These are phyloP conservation scores for Drosophila subobscura DNA, from an alignment of 1,140 invertebrate genomes.

Conservation along the genomic window DNA sequence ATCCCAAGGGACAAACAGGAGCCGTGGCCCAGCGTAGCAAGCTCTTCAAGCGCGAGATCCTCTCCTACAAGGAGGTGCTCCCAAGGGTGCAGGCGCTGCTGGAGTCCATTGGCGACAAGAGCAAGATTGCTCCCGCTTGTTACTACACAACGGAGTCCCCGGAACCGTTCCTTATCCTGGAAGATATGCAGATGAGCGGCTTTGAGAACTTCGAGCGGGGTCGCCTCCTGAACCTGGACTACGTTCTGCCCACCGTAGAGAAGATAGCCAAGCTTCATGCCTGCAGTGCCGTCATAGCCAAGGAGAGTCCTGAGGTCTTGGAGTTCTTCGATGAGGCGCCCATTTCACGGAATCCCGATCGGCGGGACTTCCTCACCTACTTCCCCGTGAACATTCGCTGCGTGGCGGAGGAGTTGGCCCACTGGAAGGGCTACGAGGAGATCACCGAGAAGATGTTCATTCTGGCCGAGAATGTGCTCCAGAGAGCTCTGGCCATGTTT, in stretches of 20 bases:
- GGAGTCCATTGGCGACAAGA: slow-evolving; percentile 71
- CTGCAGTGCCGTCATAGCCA: slow-evolving; percentile 83
- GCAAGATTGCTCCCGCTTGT: slow-evolving; percentile 75
- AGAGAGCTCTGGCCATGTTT: slow-evolving; percentile 69
- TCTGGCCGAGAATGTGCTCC: slow-evolving; percentile 76
- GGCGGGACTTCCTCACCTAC: slow-evolving; percentile 76
- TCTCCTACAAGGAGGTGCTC: slow-evolving; percentile 77
- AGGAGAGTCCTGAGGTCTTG: slow-evolving; percentile 66
- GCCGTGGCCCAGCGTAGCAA: slow-evolving; percentile 76
- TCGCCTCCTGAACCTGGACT: slow-evolving; percentile 78
- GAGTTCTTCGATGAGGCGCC: slow-evolving; percentile 78
- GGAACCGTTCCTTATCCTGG: slow-evolving; percentile 75
- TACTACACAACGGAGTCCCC: slow-evolving; percentile 81
- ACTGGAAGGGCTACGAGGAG: slow-evolving; percentile 80
- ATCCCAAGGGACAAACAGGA: slow-evolving; percentile 77
- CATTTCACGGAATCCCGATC: slow-evolving; percentile 79
- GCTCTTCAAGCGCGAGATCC: slow-evolving; percentile 78
- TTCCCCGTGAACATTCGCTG: slow-evolving; percentile 80
- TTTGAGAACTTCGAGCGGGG: slow-evolving; percentile 76
- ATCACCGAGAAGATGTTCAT: slow-evolving; percentile 82
- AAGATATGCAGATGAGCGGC: slow-evolving; percentile 67
- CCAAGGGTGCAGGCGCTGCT: slow-evolving; percentile 69
- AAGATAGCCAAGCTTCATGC: slow-evolving; percentile 86
- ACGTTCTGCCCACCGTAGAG: slow-evolving; percentile 81
- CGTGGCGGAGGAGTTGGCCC: slow-evolving; percentile 75